phyloP scores from a whole-genome alignment of 2,888 invertebrate species.

The Latheticus oryzae region DNA sequence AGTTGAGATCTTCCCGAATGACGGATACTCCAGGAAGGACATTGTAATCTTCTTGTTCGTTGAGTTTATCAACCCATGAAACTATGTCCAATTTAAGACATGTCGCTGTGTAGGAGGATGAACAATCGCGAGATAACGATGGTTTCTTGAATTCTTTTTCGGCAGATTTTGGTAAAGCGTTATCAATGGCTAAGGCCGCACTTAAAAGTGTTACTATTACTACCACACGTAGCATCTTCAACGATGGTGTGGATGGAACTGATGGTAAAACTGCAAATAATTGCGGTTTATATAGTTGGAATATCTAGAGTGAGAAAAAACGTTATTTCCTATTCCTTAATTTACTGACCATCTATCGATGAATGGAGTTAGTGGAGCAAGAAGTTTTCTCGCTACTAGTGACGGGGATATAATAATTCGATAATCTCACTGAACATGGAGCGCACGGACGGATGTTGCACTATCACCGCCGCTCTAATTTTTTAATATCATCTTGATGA shows the following conservation, averaged over 20 bases:
- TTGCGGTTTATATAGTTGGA: conserved; percentile 51
- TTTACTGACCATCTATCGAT: conserved; percentile 51
- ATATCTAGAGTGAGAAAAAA: conserved; percentile 47
- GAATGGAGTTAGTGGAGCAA: conserved; percentile 65
- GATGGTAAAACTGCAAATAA: conserved; percentile 41
- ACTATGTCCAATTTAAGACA: conserved; percentile 84
- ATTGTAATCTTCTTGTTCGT: conserved; percentile 76
- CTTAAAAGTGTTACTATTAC: too few relatives aligned
- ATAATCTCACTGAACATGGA: conserved; percentile 50
- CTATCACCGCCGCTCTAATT: conserved; percentile 51
- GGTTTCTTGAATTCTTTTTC: conserved; percentile 58
- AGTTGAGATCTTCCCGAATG: conserved; percentile 71
- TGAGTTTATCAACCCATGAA: conserved; percentile 79
- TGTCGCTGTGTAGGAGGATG: conserved; percentile 74
- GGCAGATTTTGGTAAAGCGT: conserved; percentile 44
- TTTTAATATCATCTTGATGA: too few relatives aligned
- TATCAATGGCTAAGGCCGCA: conserved; percentile 1
- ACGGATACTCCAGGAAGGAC: conserved; percentile 81
- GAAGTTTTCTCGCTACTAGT: conserved; percentile 62
- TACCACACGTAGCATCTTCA: too few relatives aligned
- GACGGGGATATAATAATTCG: conserved; percentile 56
- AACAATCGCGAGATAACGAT: conserved; percentile 68
- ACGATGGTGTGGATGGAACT: too few relatives aligned
- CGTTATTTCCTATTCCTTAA: conserved; percentile 48
- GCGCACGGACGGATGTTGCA: conserved; percentile 42